Conservation (phyloP, 2,888 invertebrate species). For the Spicauda simplicius region DNA sequence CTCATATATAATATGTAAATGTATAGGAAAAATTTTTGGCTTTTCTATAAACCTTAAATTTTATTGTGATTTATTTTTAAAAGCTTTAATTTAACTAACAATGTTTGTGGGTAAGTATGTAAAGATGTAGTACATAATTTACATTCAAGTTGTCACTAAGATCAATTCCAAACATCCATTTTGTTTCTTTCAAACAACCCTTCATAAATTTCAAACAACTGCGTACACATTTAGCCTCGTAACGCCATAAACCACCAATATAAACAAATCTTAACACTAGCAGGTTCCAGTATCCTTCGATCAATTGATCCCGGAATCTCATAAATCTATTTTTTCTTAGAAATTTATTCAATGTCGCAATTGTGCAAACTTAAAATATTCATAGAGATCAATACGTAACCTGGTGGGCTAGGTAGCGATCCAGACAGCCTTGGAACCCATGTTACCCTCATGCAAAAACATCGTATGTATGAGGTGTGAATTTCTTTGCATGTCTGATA, state of each 20-base stretch:
- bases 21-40: no score
- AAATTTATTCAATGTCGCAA: background rate
- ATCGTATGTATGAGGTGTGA: slow-evolving; percentile 2
- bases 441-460: slow-evolving; percentile 18
- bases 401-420: background rate
- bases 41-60: no score
- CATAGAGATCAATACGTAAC: slow-evolving; percentile 11
- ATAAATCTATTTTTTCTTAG: background rate
- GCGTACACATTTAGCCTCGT: no score
- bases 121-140: no score
- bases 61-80: no score
- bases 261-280: background rate
- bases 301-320: background rate
- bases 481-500: slow-evolving; percentile 23
- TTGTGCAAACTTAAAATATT: background rate
- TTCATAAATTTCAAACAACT: no score
- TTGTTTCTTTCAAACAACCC: no score
- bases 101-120: no score
- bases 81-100: no score
- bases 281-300: background rate
- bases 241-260: background rate
- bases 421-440: slow-evolving; percentile 19
- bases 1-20: no score
- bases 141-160: no score
- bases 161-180: no score